Conservation (phyloP, 2,113 vertebrate genomes). For the Oenanthe oenanthe region DNA sequence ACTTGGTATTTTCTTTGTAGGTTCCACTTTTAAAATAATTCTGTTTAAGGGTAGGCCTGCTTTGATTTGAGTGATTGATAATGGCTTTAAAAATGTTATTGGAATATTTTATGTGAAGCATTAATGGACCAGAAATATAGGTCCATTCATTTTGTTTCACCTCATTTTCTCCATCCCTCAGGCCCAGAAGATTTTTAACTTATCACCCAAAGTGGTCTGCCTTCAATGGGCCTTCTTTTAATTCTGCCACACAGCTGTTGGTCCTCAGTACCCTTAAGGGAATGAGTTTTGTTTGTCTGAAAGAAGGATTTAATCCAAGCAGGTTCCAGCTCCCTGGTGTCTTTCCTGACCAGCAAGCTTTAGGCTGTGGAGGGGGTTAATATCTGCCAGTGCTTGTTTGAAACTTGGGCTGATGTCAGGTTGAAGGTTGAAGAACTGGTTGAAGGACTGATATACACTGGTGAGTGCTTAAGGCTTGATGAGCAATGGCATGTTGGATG, state of each 20-base stretch:
- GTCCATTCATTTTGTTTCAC: neutral
- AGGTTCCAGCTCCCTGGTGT: neutral
- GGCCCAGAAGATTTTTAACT: neutral
- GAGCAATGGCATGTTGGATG: neutral
- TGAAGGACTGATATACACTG: neutral
- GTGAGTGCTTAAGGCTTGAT: neutral
- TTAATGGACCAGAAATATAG: neutral
- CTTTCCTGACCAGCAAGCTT: neutral
- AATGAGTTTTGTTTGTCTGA: neutral
- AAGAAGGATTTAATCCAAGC: neutral
- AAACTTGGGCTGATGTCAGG: neutral
- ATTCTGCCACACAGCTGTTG: neutral
- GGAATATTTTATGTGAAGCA: neutral
- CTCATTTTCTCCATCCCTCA: neutral
- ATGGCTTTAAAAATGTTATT: neutral
- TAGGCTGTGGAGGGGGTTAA: neutral
- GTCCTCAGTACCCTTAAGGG: neutral
- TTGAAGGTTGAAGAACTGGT: too few species aligned
- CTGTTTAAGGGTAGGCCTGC: neutral
- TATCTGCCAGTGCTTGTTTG: neutral
- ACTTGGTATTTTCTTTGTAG: neutral
- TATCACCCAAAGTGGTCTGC: fast-evolving
- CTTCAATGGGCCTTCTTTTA: neutral
- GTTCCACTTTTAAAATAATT: neutral
- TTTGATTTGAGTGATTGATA: neutral